Percentiles rank a stretch among this genome's conserved stretches.
phyloP scores from a whole-genome alignment of 2,797 vertebrate species.

The Novumbra hubbsi region DNA sequence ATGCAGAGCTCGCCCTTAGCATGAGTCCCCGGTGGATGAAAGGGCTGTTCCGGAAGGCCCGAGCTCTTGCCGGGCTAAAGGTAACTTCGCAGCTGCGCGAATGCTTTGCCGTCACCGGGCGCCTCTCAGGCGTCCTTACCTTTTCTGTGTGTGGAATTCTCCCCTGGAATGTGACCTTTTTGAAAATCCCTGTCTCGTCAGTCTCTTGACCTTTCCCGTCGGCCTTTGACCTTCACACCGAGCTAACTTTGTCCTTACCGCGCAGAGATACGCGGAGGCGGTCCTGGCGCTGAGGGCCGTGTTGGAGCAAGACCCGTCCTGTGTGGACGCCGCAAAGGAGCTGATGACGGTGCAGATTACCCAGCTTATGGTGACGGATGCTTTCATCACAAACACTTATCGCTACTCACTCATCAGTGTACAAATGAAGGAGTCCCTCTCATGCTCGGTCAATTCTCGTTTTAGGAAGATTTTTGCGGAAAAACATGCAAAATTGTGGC shows the following conservation, averaged over 20 bases:
- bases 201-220: slow-evolving; percentile 16
- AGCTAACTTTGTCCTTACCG: not conserved
- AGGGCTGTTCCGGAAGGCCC: slow-evolving; percentile 85
- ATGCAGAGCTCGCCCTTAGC: slow-evolving; percentile 76
- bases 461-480: no score
- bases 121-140: not conserved
- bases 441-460: no score
- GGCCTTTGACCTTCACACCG: not conserved
- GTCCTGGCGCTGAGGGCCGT: slow-evolving; percentile 73
- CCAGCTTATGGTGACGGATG: slow-evolving; percentile 65
- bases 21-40: slow-evolving; percentile 81
- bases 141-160: not conserved
- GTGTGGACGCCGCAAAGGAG: slow-evolving; percentile 74
- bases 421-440: not conserved
- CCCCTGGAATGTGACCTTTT: not conserved
- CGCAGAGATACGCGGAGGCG: slow-evolving; percentile 81
- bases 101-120: not conserved
- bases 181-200: slow-evolving; percentile 8
- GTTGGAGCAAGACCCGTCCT: slow-evolving; percentile 66
- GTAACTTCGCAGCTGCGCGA: slow-evolving; percentile 51
- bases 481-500: not conserved
- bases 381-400: not conserved
- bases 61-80: slow-evolving; percentile 85
- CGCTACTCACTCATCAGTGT: not conserved
- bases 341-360: slow-evolving; percentile 73